Evolutionary conservation across 2,888 invertebrate species (phyloP), one percentile per base, ranked within the genome.

Genomic region (Tetheella fluctuosa): DNA sequence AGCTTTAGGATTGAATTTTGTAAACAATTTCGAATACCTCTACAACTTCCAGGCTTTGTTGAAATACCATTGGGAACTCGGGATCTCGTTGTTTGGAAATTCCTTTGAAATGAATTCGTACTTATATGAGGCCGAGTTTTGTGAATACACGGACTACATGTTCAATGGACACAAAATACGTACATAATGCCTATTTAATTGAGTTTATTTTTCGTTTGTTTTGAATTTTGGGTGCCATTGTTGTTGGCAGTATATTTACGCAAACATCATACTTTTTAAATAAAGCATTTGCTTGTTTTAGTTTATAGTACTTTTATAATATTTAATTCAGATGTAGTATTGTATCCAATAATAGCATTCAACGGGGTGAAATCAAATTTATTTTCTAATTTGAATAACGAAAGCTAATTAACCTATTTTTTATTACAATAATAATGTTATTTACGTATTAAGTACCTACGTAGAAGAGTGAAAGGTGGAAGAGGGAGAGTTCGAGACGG

Each of bases 1-100:
- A 91, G 92, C 90, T 91, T 90, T 89, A 89, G 91, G 92, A 92
- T 92, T 93, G 92, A 92, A 92, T 92, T 93, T 91, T 91, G 91
- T 92, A 91, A 92, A 93, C 92, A 93, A 93, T 92, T 93, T 93
- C 87, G 83, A 87, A 90, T 93, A 92, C 91, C 91, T 91, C 89
- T 88, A 85, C 90, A 91, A 91, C 85, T 91, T 91, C 76, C 89
- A 88, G 89, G 91, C 91, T 92, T 91, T 93, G 92, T 93, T 87
- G 84, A 82, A 90, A 92, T 91, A 88, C 92, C 91, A 90, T 87
- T 87, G 91, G 91, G 90, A 89, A 83, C 86, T 84, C 86, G 82
- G 87, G 81, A 81, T 85, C 80, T 81, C 83, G 88, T 89, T 91
- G 91, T 91, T 90, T 88, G 83, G 85, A 88, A 90, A 90, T 91